phyloP scores from a whole-genome alignment of 2,797 vertebrate genomes.

The Brotula barbata region DNA sequence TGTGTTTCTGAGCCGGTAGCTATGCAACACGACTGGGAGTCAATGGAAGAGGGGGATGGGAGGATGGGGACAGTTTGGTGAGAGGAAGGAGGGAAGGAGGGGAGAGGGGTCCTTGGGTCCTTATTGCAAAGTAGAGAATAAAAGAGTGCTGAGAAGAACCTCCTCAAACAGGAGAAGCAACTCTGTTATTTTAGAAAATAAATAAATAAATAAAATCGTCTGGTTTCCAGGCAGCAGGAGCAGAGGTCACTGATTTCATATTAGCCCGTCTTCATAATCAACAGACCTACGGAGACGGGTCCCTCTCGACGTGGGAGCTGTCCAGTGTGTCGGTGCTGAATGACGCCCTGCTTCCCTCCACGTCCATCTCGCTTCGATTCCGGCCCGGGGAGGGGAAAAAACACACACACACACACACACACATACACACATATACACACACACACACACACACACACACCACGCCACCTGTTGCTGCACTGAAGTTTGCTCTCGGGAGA shows the following conservation, averaged over 20 bases:
- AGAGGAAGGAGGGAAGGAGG: conserved; percentile 53
- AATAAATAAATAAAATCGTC: conserved; percentile 13
- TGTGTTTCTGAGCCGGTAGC: conserved; percentile 79
- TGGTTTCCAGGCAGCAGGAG: conserved; percentile 25
- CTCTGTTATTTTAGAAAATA: conserved; percentile 27
- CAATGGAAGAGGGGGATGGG: conserved; percentile 76
- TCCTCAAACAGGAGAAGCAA: conserved; percentile 26
- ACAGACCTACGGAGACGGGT: conserved; percentile 6
- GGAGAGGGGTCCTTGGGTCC: conserved; percentile 39
- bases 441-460: too few relatives aligned
- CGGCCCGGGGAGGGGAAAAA: conserved; percentile 43
- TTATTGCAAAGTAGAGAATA: conserved; percentile 49
- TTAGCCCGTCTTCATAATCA: conserved; percentile 28
- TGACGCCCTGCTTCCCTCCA: conserved; percentile 74
- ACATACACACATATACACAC: too few relatives aligned
- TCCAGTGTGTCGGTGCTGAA: conserved; percentile 77
- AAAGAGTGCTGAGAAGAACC: conserved; percentile 33
- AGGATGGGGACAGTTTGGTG: conserved; percentile 73
- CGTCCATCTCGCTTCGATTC: conserved; percentile 65
- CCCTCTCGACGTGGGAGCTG: conserved; percentile 71
- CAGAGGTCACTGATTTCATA: conserved; percentile 4
- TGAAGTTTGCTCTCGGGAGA: conserved; percentile 72
- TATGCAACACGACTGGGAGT: conserved; percentile 81
- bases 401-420: too few relatives aligned
- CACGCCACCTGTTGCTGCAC: conserved; percentile 79